Conservation (phyloP, 1,140 invertebrate genomes). For the Sitodiplosis mosellana region DNA sequence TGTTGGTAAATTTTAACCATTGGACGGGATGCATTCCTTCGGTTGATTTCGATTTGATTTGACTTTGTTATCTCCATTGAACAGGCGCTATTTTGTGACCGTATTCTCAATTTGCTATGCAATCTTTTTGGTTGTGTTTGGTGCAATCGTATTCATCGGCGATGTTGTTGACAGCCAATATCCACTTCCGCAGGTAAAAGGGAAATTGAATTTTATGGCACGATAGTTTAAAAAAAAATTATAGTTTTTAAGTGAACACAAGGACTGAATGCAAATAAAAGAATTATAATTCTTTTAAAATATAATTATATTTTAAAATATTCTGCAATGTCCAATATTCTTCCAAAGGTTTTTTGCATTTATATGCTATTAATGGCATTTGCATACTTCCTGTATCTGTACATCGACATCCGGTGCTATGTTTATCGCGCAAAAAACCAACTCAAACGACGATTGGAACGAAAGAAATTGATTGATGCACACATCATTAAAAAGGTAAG, state of each 20-base stretch:
- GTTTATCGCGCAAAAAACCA: neutral
- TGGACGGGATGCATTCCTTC: too few relatives aligned
- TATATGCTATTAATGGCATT: slow-evolving; percentile 1
- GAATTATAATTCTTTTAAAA: too few relatives aligned
- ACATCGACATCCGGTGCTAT: slow-evolving; percentile 2
- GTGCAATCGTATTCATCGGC: neutral
- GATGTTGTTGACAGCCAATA: slow-evolving; percentile 1
- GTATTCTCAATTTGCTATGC: slow-evolving; percentile 2
- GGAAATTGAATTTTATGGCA: too few relatives aligned
- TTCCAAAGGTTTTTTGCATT: slow-evolving; percentile 1
- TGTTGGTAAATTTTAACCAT: too few relatives aligned
- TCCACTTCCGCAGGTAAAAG: slow-evolving; percentile 2
- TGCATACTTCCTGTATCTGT: slow-evolving; percentile 1
- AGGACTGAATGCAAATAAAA: too few relatives aligned
- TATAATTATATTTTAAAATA: too few relatives aligned
- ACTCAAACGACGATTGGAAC: neutral
- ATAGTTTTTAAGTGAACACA: too few relatives aligned
- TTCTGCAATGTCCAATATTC: too few relatives aligned
- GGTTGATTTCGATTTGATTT: too few relatives aligned
- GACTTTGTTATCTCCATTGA: neutral
- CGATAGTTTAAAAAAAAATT: too few relatives aligned
- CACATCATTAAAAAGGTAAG: neutral
- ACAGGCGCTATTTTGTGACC: slow-evolving; percentile 3
- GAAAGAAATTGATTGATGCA: neutral
- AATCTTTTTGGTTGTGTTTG: slow-evolving; percentile 3